Percentiles rank a stretch among this genome's conserved stretches.
phyloP scores from a whole-genome alignment of 2,888 invertebrate species.

The Mongoloraphidia duomilia region DNA sequence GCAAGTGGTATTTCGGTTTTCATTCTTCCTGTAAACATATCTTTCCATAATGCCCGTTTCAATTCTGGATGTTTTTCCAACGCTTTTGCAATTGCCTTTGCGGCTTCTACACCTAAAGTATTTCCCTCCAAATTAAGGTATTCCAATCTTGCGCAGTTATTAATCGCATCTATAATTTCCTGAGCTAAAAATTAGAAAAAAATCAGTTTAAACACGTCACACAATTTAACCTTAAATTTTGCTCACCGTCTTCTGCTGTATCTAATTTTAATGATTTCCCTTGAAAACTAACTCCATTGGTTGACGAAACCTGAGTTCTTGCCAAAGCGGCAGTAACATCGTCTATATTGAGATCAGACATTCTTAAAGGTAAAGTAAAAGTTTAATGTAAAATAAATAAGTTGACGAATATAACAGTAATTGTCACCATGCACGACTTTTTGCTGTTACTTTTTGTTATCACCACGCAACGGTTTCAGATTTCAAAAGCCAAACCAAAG shows the following conservation, averaged over 20 bases:
- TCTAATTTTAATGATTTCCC: conserved; percentile 67
- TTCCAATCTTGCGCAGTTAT: conserved; percentile 48
- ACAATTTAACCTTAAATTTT: not conserved
- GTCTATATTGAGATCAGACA: conserved; percentile 39
- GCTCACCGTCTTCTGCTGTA: conserved; percentile 62
- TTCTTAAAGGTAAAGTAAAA: conserved; percentile 18
- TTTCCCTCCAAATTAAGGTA: conserved; percentile 82
- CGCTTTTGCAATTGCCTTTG: conserved; percentile 67
- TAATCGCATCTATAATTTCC: conserved; percentile 61
- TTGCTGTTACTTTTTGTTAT: no score
- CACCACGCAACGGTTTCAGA: no score
- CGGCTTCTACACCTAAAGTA: conserved; percentile 81
- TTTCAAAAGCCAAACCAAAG: no score
- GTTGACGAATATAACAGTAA: no score
- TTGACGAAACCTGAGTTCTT: conserved; percentile 28
- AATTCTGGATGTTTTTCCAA: conserved; percentile 65
- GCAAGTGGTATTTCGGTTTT: conserved; percentile 92
- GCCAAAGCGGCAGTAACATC: conserved; percentile 36
- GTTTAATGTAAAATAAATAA: no score
- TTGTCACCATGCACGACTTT: no score
- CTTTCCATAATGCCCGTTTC: conserved; percentile 79
- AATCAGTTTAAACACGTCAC: not conserved
- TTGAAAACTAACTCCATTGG: conserved; percentile 63
- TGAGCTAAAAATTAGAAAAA: conserved; percentile 37
- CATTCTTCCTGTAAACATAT: conserved; percentile 91